Conservation (phyloP, 2,797 vertebrate species). For the Gymnothorax reevesii region DNA sequence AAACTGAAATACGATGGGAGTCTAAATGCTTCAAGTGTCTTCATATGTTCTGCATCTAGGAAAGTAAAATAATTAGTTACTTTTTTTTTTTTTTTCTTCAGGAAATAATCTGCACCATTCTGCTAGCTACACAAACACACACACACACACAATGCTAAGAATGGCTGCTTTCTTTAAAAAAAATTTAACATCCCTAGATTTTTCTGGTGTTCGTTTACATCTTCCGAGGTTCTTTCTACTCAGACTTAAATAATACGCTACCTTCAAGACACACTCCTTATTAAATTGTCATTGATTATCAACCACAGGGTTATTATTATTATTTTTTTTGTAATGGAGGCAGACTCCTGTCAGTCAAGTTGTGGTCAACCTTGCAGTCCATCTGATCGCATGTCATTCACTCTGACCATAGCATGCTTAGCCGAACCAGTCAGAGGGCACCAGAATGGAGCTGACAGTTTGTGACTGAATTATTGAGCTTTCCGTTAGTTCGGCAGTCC, state of each 20-base stretch:
- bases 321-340: not conserved
- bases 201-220: not conserved
- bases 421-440: not conserved
- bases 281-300: not conserved
- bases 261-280: not conserved
- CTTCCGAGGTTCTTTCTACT: not conserved
- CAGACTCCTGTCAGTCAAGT: not conserved
- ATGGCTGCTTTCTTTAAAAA: not conserved
- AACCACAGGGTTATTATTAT: not conserved
- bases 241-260: not conserved
- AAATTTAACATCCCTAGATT: not conserved
- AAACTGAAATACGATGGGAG: no score
- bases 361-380: not conserved
- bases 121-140: constrained; percentile 54
- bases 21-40: no score
- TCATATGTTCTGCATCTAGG: constrained; percentile 66
- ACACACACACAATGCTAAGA: constrained; percentile 32
- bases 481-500: not conserved
- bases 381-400: not conserved
- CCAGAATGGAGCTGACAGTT: not conserved
- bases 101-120: constrained; percentile 56
- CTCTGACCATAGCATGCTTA: not conserved
- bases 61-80: constrained; percentile 57
- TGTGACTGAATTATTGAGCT: not conserved
- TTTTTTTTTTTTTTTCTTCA: constrained; percentile 57